A percentile compares a stretch with the other conserved stretches of the same genome.
Evolutionary conservation across 2,888 invertebrate genomes (phyloP).

Genomic region (Esperia sulphurella): DNA sequence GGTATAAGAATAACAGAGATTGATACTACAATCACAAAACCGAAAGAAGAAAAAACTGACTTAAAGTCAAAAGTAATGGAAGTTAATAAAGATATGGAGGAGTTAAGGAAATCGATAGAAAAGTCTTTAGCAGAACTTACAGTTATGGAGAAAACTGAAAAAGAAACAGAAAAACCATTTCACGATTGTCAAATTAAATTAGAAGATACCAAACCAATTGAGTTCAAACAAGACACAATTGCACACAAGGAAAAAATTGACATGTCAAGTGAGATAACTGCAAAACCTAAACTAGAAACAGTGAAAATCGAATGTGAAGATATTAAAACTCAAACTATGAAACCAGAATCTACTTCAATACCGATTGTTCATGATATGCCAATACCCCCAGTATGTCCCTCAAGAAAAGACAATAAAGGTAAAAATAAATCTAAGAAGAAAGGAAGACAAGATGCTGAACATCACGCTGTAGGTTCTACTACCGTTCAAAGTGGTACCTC

Average conservation of each 20-base stretch:
- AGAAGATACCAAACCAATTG: constrained; percentile 4
- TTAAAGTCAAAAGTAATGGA: constrained; percentile 68
- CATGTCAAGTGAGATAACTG: neutral
- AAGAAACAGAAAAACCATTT: constrained; percentile 33
- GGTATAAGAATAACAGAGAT: constrained; percentile 26
- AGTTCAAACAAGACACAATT: neutral
- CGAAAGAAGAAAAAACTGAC: constrained; percentile 48
- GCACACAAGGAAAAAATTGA: neutral
- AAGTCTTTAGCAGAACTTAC: constrained; percentile 63
- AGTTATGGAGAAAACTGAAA: constrained; percentile 50
- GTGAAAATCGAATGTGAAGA: neutral
- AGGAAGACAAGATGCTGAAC: constrained; percentile 42
- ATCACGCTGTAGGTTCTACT: constrained; percentile 11
- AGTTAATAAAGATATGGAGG: constrained; percentile 69
- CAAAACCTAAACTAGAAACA: constrained; percentile 6
- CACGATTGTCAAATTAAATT: constrained; percentile 13
- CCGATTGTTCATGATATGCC: constrained; percentile 2
- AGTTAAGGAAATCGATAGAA: constrained; percentile 61
- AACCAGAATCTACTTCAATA: constrained; percentile 10
- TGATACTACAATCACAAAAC: constrained; percentile 5
- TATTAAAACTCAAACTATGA: constrained; percentile 6
- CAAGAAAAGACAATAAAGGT: constrained; percentile 58
- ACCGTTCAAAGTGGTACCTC: constrained; percentile 8
- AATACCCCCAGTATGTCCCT: constrained; percentile 36
- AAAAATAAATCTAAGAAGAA: constrained; percentile 63